Base-by-base conservation (phyloP, 2,113 vertebrate species). In the Acrocephalus kingi region DNA sequence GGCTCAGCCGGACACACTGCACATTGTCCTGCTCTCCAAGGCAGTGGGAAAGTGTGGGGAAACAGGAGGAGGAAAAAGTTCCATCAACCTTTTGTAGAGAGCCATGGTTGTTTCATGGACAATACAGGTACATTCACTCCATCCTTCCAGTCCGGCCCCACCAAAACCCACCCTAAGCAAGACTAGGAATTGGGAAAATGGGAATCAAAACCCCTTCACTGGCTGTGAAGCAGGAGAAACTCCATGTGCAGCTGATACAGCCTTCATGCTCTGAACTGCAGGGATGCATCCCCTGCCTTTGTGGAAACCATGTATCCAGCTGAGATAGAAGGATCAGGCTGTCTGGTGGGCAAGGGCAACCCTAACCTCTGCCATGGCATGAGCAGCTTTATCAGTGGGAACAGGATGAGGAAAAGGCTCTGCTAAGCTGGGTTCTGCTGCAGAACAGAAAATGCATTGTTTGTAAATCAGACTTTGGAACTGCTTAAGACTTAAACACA, bases 71-170 rank as follows among this genome's bases (percentile, higher is more conserved):
- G 16, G 31, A 63, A 51, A 84, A 48, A 3, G 2, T 33, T 62
- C 46, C 46, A 27, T 51, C 9, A n/a, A 15, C 21, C 24, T 74
- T 59, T 75, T 20, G 8, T 69, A 43, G 27, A 30, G 37, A 56
- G 49, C 31, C 2, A 2, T 8, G 25, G 33, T 35, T 7, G 6
- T 79, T 69, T 75, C 12, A 33, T 2, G 4, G n/a, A 18, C 39
- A 27, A 15, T 2, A 25, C 20, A 48, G 51, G 31, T 4, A 2
- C 0, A 1, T 59, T 78, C 1, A 0, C 33, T 61, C 72, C 1
- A 0, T 81, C 19, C 41, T 62, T 87, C 69, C 69, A 58, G 28
- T 45, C 59, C 69, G 71, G 52, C 43, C 45, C 35, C 33, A 43
- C 6, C 39, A 54, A 67, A 89, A 20, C 8, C 55, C 69, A 84